phyloP scores from a whole-genome alignment of 2,797 vertebrate genomes.

The Helarctos malayanus region DNA sequence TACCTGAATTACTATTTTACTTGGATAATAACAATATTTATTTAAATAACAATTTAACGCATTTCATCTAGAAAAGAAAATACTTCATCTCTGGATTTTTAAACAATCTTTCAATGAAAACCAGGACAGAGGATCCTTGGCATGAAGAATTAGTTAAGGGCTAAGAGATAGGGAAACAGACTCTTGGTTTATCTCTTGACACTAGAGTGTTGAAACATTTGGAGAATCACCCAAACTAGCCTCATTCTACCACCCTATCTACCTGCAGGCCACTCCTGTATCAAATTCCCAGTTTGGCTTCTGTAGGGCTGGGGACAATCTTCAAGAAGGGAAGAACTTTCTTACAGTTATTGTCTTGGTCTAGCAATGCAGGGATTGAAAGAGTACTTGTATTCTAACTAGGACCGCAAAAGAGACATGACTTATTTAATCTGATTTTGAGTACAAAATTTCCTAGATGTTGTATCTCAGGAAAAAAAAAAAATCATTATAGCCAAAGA shows the following conservation, averaged over 20 bases:
- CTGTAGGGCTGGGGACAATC: neutral
- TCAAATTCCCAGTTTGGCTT: neutral
- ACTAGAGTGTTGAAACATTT: neutral
- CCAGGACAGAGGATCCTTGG: neutral
- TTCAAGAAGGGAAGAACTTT: neutral
- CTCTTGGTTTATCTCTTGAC: neutral
- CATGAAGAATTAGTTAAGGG: constrained; percentile 21
- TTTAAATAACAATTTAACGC: constrained; percentile 35
- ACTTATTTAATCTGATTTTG: neutral
- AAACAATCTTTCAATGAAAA: constrained; percentile 57
- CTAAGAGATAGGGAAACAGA: neutral
- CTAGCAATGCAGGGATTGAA: neutral
- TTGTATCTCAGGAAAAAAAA: neutral
- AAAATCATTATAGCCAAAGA: neutral
- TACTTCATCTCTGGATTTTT: constrained; percentile 38
- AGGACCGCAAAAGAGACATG: neutral
- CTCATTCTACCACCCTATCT: neutral
- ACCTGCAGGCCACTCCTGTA: neutral
- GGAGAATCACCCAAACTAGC: neutral
- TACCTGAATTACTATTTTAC: constrained; percentile 66
- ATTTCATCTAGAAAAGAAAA: constrained; percentile 61
- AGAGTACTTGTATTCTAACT: neutral
- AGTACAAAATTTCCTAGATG: constrained; percentile 5
- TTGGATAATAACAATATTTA: constrained; percentile 19
- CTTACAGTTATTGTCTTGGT: neutral